Percentiles rank a stretch among this genome's conserved stretches.
Evolutionary conservation across 23 tunicate species (phyloP).

Genomic region (Corella eumyota): DNA sequence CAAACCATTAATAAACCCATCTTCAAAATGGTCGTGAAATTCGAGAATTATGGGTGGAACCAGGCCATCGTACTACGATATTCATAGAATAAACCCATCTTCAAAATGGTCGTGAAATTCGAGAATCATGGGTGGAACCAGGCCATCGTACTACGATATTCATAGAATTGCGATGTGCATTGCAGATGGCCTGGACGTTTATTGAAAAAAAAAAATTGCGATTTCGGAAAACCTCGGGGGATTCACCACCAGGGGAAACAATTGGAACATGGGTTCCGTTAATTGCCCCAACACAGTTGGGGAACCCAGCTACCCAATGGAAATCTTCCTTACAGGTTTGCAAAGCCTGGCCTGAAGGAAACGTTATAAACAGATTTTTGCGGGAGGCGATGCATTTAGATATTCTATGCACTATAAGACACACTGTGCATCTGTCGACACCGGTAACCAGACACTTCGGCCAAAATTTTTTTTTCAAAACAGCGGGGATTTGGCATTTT

Average conservation of each 20-base stretch:
- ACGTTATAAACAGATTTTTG: conserved; percentile 16
- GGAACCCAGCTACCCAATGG: conserved; percentile 17
- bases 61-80: no score
- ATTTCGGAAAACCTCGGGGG: no score
- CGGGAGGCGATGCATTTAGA: conserved; percentile 3
- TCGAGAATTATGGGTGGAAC: no score
- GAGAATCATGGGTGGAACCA: conserved; percentile 51
- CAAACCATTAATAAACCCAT: conserved; percentile 6
- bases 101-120: conserved; percentile 41
- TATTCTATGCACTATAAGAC: conserved; percentile 10
- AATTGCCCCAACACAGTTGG: conserved; percentile 33
- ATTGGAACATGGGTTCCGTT: conserved; percentile 49
- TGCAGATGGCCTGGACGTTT: conserved; percentile 54
- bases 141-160: conserved; percentile 52
- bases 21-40: conserved; percentile 30
- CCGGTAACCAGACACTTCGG: no score
- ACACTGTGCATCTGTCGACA: no score
- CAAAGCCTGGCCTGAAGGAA: conserved; percentile 8
- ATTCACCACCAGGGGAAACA: conserved; percentile 37
- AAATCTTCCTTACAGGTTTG: conserved; percentile 2
- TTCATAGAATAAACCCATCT: conserved; percentile 2
- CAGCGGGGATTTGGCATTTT: no score
- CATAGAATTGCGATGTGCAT: conserved; percentile 25
- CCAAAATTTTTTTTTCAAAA: no score
- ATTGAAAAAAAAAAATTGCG: no score